Evolutionary conservation across 2,113 vertebrate species (phyloP).

Genomic region (Ptilonorhynchus violaceus): DNA sequence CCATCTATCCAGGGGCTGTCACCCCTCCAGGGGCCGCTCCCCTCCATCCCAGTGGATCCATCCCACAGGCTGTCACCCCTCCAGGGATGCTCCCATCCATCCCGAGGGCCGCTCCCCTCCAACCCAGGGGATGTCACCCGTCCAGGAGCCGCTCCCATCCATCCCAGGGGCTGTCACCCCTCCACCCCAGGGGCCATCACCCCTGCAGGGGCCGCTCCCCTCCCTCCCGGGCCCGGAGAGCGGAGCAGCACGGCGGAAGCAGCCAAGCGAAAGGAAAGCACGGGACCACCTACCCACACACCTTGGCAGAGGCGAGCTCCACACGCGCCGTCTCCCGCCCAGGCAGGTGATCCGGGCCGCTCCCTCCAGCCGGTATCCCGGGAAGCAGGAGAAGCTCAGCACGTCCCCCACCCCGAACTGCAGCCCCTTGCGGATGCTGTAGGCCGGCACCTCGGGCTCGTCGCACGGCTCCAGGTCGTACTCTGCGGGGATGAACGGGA

Average conservation of each 20-base stretch:
- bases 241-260: neutral
- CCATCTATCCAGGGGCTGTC: no score
- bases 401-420: conserved; percentile 92
- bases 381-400: conserved; percentile 94
- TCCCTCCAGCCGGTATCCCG: conserved; percentile 96
- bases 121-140: neutral
- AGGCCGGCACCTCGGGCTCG: conserved; percentile 90
- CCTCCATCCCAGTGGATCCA: no score
- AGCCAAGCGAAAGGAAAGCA: conserved; percentile 90
- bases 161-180: no score
- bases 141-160: neutral
- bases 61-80: no score
- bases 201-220: no score
- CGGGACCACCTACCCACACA: conserved; percentile 99
- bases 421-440: conserved; percentile 92
- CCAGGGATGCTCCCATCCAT: neutral
- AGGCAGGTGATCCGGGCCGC: conserved; percentile 91
- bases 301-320: conserved; percentile 99
- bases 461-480: conserved; percentile 96
- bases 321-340: conserved; percentile 95
- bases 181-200: no score
- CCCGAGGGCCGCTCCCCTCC: neutral
- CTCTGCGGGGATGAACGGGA: conserved; percentile 63
- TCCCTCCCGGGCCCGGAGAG: no score
- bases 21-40: neutral